These are phyloP conservation scores for Phylloscopus collybita DNA, from an alignment of 2,797 vertebrate species.

Conservation along the genomic window DNA sequence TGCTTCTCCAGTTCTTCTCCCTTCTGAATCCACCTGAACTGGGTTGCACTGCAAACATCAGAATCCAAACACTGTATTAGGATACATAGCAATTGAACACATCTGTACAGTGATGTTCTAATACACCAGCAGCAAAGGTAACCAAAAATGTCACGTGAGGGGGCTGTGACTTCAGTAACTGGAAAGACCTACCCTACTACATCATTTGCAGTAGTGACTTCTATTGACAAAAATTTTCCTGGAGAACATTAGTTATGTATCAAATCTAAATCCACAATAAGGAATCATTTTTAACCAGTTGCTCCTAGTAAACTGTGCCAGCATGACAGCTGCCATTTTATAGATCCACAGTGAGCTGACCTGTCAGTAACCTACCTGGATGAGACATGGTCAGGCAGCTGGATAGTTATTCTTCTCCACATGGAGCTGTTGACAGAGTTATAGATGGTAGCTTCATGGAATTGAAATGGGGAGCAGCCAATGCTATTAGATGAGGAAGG, in stretches of 20 bases:
- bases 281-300: neutral
- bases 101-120: neutral
- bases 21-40: constrained; percentile 98
- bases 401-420: constrained; percentile 95
- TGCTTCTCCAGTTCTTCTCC: constrained; percentile 90
- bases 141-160: neutral
- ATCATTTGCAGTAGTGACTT: neutral
- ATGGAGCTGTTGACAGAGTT: constrained; percentile 94
- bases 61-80: neutral
- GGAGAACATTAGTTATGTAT: neutral
- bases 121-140: neutral
- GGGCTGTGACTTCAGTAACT: neutral
- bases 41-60: constrained; percentile 86
- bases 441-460: constrained; percentile 97
- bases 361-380: constrained; percentile 85
- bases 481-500: constrained; percentile 95
- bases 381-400: constrained; percentile 94
- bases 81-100: neutral
- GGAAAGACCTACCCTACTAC: neutral
- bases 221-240: neutral
- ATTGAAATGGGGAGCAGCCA: constrained; percentile 97
- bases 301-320: neutral
- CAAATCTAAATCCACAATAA: neutral
- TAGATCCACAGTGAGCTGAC: neutral
- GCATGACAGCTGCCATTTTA: neutral